Evolutionary conservation across 1,140 invertebrate species (phyloP), one percentile per base, ranked within the genome.

Genomic region (Palaemon carinicauda): DNA sequence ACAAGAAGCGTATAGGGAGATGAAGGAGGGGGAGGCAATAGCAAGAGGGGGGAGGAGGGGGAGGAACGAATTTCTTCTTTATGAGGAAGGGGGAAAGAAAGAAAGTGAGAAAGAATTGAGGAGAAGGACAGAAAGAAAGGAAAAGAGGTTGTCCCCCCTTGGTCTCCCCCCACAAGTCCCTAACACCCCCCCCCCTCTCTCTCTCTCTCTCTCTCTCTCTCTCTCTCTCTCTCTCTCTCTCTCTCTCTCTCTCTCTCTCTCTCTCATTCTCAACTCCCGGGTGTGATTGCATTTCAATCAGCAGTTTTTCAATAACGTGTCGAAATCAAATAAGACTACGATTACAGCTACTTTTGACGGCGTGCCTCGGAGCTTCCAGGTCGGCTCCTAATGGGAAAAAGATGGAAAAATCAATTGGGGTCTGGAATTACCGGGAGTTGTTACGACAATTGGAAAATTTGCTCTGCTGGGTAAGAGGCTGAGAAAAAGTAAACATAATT

Each of bases 241-340:
- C 78, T 7, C 27, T 31, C 14, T 24, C 15, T 12, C 24, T 29
- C 53, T 27, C 21, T 31, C 27, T 54, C 24, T 24, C 31, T 17
- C 52, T 56, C 52, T 80, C 78, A 33, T 50, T 75, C 31, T 41
- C 27, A 75, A n/a, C 73, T 75, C 24, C 78, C 3, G 41, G 77
- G 29, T 19, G 74, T 85, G 83, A 79, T 80, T 71, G 83, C 83
- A 71, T 80, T 85, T 80, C 83, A 79, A 85, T 85, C 83, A 85
- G 71, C 74, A 85, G 75, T 85, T 80, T 85, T 85, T 85, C 83
- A 85, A 85, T 85, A 85, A 79, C 82, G 83, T 80, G 56, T 85
- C 60, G 75, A 69, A 85, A 85, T 80, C 83, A 85, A 85, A 85
- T 85, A 85, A 85, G 82, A 56, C 82, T 85, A 78, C 60, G 82